Evolutionary conservation across 2,888 invertebrate species (phyloP).

Genomic region (Argyra leucocephala): DNA sequence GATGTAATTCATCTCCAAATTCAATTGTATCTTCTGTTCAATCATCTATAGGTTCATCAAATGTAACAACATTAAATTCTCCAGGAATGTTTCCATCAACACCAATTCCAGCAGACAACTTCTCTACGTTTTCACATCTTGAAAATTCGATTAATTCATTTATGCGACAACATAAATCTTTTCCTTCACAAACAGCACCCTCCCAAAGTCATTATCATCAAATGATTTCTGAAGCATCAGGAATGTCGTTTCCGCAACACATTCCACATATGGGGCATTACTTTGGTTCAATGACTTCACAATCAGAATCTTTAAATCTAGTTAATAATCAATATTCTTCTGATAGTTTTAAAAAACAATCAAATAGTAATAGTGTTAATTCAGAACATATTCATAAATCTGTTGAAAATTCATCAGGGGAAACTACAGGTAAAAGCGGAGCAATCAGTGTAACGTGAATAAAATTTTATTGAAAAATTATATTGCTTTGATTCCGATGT

Average conservation of each 20-base stretch:
- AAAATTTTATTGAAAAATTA: neutral
- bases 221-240: neutral
- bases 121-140: neutral
- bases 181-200: neutral
- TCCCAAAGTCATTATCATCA: neutral
- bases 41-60: neutral
- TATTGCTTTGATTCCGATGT: neutral
- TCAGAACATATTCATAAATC: neutral
- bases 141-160: neutral
- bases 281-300: neutral
- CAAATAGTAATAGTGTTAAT: neutral
- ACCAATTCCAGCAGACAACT: neutral
- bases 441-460: neutral
- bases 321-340: neutral
- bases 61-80: neutral
- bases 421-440: neutral
- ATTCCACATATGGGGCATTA: neutral
- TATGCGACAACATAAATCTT: slow-evolving; percentile 4
- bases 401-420: neutral
- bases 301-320: neutral
- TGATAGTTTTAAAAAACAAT: neutral
- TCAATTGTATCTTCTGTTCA: neutral
- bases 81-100: neutral
- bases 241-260: neutral
- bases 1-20: neutral